A percentile compares a stretch with the other conserved stretches of the same genome.
Conservation (phyloP, 2,113 vertebrate species). For the Eurystomus gularis region DNA sequence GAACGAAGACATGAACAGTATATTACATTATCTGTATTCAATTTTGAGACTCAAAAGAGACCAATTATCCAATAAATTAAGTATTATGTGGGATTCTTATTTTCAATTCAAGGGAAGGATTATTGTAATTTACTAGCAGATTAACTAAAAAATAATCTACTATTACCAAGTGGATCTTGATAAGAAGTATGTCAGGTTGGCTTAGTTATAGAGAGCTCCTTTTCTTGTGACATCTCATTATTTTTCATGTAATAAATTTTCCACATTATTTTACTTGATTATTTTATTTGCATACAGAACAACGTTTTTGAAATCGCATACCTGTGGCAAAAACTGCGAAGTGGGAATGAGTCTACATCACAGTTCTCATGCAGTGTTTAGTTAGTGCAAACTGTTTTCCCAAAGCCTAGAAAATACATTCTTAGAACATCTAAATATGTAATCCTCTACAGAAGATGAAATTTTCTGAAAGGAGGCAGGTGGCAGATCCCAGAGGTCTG, state of each 20-base stretch:
- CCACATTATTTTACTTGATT: not conserved
- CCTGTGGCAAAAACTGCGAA: not conserved
- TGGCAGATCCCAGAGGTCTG: not conserved
- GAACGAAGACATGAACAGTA: not conserved
- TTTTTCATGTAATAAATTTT: not conserved
- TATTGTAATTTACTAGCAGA: not conserved
- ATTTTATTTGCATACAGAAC: not conserved
- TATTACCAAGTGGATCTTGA: not conserved
- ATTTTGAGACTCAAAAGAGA: not conserved
- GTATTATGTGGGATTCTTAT: not conserved
- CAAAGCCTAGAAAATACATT: not conserved
- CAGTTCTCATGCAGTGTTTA: not conserved
- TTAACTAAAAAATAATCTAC: not conserved
- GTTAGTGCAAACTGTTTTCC: not conserved
- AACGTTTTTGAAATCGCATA: not conserved
- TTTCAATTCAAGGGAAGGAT: not conserved
- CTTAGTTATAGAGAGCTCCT: not conserved
- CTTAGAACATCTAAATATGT: not conserved
- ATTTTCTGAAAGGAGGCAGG: not conserved
- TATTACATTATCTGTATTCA: not conserved
- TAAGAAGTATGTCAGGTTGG: not conserved
- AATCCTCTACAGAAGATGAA: not conserved
- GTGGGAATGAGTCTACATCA: not conserved
- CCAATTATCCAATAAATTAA: not conserved
- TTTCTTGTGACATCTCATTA: not conserved